Base-by-base conservation (phyloP, 2,888 invertebrate genomes). In the Polia nebulosa region DNA sequence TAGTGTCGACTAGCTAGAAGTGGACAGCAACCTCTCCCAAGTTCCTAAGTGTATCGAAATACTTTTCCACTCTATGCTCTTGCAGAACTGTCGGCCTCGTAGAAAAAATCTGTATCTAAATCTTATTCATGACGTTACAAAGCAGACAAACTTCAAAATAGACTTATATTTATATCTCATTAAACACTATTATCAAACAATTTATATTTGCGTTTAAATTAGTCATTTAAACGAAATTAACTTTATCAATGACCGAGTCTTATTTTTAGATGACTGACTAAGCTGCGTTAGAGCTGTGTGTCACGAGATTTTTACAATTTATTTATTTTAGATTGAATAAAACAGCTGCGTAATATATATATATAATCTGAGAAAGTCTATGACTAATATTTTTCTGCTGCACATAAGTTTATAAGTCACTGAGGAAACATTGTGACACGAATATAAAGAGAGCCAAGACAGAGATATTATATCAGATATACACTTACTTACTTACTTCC, bases 171-270 rank as follows among this genome's bases (percentile, higher is more conserved):
- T 22, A 79, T 44, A 60, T 51, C 59, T 41, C 8, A 34, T 39
- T 2, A 60, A 80, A 80, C 27, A 53, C 8, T 34, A n/a, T 32
- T 49, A 57, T 49, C 80, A 57, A 36, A 59, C 34, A 52, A 39
- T 57, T 51, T 27, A 34, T 79, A 66, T 80, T 80, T 80, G 51
- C 57, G 2, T 44, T 44, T 6, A 44, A 44, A 67, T 80, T 76
- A 74, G 51, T 79, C 62, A 74, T 47, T 20, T 67, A 47, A 25
- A 65, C n/a, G 1, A 36, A 65, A 66, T 66, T 60, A 76, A 57
- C 45, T 80, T 75, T 80, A 63, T 80, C 76, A 62, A 51, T 56
- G 62, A 27, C 27, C 9, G 36, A 27, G 49, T 49, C 27, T 11
- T 76, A 73, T 73, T 62, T 55, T 79, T 51, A 74, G 39, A n/a